Base-by-base conservation (phyloP, 1,140 invertebrate species). In the Drosophila triauraria region DNA sequence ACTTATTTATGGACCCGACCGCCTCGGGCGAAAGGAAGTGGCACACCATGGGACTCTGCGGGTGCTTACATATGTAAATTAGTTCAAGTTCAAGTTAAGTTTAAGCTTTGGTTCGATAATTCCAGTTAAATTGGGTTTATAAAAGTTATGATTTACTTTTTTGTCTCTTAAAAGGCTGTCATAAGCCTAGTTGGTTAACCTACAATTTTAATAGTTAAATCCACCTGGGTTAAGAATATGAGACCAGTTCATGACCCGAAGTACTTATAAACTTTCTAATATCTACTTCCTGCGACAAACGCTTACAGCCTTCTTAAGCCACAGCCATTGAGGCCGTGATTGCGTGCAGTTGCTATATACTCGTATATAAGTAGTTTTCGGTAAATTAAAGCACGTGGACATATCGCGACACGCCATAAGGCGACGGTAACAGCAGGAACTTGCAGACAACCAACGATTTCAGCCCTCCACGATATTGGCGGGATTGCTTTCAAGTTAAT, bases 331-430 rank as follows among this genome's bases (percentile, higher is more conserved):
- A 61, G 72, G 61, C 63, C 78, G 38, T 27, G 82, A 59, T 84
- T 85, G 80, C 82, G 82, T 84, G 82, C 74, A 76, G 77, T 62
- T 58, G 50, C 56, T 32, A 35, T 46, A 44, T 43, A 43, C 75
- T 47, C 50, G 32, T 35, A 65, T 46, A 54, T 44, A 13, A 64
- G 59, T 51, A 64, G 65, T 69, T 69, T 69, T 71, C 23, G 64
- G 51, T 62, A 67, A 75, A 56, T 58, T 67, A 75, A 70, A 84
- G 78, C 68, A 85, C 78, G 61, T 75, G 82, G 62, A 69, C 64
- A 62, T 62, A 46, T 57, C 60, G 77, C 65, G 78, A 79, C 82
- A 86, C 82, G 82, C 82, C 65, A 86, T 86, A 82, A 82, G 81
- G 75, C 61, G 63, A 47, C 47, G 30, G 75, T 20, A 60, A 46